These are phyloP conservation scores for Urechis unicinctus DNA, from an alignment of 2,888 invertebrate species.

Conservation along the genomic window DNA sequence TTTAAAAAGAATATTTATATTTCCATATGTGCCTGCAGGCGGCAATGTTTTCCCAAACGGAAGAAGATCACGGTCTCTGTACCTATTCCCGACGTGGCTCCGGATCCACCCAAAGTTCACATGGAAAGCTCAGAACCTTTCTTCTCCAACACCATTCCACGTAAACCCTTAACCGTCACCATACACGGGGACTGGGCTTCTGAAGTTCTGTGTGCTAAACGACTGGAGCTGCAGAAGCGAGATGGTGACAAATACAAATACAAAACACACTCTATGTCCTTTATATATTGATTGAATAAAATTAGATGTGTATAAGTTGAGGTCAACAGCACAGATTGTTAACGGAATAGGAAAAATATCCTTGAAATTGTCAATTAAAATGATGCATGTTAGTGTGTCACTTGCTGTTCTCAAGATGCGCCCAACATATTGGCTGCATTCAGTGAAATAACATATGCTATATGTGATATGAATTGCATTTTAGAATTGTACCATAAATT, in stretches of 20 bases:
- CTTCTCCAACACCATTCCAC: conserved; percentile 46
- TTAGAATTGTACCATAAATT: too few relatives aligned
- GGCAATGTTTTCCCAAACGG: conserved; percentile 22
- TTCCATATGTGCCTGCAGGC: too few relatives aligned
- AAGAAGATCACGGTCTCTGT: conserved; percentile 33
- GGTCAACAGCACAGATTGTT: too few relatives aligned
- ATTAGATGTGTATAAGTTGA: too few relatives aligned
- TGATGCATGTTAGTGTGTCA: too few relatives aligned
- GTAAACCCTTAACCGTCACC: conserved; percentile 32
- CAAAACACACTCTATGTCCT: conserved; percentile 39
- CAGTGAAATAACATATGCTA: too few relatives aligned
- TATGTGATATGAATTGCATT: too few relatives aligned
- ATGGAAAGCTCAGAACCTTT: conserved; percentile 46
- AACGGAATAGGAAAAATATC: too few relatives aligned
- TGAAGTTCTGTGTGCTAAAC: conserved; percentile 41
- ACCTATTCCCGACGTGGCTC: conserved; percentile 18
- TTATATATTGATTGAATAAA: conserved; percentile 33
- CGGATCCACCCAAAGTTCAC: conserved; percentile 35
- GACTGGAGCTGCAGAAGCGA: conserved; percentile 40
- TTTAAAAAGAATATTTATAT: too few relatives aligned
- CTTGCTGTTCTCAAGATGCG: too few relatives aligned
- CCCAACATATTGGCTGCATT: too few relatives aligned
- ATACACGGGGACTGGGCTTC: conserved; percentile 46
- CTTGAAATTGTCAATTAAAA: too few relatives aligned
- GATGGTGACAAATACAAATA: conserved; percentile 37